Percentiles rank a stretch among this genome's conserved stretches.
Conservation (phyloP, 2,797 vertebrate species). For the Enteromius mattozi region DNA sequence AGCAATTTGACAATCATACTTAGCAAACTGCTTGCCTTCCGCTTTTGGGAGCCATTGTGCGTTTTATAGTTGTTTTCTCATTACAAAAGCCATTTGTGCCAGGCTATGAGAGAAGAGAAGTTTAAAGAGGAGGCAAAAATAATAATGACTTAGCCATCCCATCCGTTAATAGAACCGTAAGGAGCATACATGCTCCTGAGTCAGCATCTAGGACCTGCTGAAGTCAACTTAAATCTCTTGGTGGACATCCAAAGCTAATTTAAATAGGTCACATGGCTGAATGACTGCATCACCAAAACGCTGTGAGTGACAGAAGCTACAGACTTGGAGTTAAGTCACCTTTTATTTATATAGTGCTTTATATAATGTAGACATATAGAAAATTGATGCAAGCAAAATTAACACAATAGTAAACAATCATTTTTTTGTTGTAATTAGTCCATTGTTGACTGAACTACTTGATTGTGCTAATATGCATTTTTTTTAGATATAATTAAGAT, state of each 20-base stretch:
- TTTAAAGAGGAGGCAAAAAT: slow-evolving; percentile 19
- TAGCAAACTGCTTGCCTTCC: slow-evolving; percentile 33
- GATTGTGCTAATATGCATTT: too few species aligned
- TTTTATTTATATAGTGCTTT: neutral
- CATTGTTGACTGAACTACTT: neutral
- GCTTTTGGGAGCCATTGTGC: slow-evolving; percentile 41
- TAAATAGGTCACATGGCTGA: slow-evolving; percentile 25
- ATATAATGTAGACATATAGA: neutral
- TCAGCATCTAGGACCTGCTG: slow-evolving; percentile 30
- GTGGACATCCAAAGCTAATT: slow-evolving; percentile 47
- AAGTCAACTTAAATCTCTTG: slow-evolving; percentile 37
- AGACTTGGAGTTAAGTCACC: neutral
- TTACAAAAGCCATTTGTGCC: slow-evolving; percentile 33
- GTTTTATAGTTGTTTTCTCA: slow-evolving; percentile 46
- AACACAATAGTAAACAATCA: neutral
- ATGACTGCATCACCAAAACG: slow-evolving; percentile 23
- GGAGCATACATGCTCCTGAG: neutral
- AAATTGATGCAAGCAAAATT: neutral
- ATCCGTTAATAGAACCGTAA: neutral
- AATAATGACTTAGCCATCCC: slow-evolving; percentile 14
- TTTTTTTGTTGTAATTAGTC: neutral
- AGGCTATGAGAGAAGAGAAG: slow-evolving; percentile 21
- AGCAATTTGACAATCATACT: slow-evolving; percentile 44
- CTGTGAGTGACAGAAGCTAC: slow-evolving; percentile 26
- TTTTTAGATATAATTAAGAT: too few species aligned